These are phyloP conservation scores for Baronia brevicornis DNA, from an alignment of 2,888 invertebrate genomes.

Conservation along the genomic window DNA sequence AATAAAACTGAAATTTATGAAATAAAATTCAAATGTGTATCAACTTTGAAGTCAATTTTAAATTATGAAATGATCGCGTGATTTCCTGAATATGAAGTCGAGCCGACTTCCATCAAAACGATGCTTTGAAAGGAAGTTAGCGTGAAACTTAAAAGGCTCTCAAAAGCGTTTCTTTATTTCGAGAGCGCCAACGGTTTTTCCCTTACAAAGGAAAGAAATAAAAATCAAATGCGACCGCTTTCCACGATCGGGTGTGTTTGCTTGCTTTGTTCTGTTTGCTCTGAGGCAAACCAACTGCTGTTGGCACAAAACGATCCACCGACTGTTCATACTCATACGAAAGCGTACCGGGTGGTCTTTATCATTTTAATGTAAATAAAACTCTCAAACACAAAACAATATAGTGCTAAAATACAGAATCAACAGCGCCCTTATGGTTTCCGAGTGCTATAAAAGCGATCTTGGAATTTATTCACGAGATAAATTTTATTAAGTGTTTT, in stretches of 20 bases:
- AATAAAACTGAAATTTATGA: too few relatives aligned
- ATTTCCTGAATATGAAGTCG: slow-evolving; percentile 2
- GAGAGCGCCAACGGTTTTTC: slow-evolving; percentile 19
- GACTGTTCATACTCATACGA: slow-evolving; percentile 40
- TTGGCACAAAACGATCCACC: slow-evolving; percentile 45
- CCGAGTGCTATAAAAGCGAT: slow-evolving; percentile 16
- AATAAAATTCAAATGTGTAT: too few relatives aligned
- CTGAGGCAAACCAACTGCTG: slow-evolving; percentile 66
- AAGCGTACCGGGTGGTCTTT: slow-evolving; percentile 65
- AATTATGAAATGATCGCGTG: slow-evolving; percentile 3
- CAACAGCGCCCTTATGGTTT: slow-evolving; percentile 36
- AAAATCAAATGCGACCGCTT: slow-evolving; percentile 50
- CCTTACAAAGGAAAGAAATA: slow-evolving; percentile 25
- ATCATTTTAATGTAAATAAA: slow-evolving; percentile 69
- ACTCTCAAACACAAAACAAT: slow-evolving; percentile 54
- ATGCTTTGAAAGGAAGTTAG: slow-evolving; percentile 4
- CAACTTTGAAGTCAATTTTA: too few relatives aligned
- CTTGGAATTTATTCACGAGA: neutral
- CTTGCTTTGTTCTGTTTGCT: slow-evolving; percentile 59
- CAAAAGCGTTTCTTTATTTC: slow-evolving; percentile 6
- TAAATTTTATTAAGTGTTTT: slow-evolving; percentile 15
- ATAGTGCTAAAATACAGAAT: slow-evolving; percentile 56
- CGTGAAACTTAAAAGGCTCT: too few relatives aligned
- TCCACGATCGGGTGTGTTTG: slow-evolving; percentile 51
- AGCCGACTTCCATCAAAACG: slow-evolving; percentile 8